phyloP scores from a whole-genome alignment of 2,113 vertebrate species.

The Galemys pyrenaicus region DNA sequence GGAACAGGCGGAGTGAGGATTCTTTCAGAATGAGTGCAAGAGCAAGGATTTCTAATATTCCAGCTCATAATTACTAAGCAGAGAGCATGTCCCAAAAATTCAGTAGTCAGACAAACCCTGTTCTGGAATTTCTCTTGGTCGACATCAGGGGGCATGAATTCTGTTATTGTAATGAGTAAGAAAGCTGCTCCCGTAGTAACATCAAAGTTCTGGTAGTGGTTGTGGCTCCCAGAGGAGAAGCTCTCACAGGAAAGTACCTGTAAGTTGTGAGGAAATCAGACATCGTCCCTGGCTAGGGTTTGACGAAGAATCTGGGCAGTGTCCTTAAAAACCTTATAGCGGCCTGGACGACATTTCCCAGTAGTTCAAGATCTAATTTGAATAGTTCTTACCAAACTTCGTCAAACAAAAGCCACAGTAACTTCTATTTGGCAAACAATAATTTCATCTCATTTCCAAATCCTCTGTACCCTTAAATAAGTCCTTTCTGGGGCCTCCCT shows the following conservation, averaged over 20 bases:
- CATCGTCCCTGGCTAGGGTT: background rate
- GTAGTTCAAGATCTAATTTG: background rate
- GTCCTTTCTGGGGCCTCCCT: no score
- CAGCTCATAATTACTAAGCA: background rate
- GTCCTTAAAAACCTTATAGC: background rate
- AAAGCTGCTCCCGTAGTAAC: background rate
- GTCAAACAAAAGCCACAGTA: background rate
- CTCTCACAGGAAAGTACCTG: background rate
- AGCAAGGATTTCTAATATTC: background rate
- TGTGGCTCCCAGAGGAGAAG: background rate
- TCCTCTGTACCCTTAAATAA: background rate
- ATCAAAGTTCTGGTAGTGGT: background rate
- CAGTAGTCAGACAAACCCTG: background rate
- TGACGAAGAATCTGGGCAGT: background rate
- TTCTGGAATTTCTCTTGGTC: background rate
- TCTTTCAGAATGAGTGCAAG: background rate
- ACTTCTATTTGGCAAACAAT: background rate
- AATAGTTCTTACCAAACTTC: background rate
- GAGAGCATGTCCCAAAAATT: background rate
- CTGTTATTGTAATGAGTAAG: background rate
- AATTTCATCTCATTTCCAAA: background rate
- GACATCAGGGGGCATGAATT: background rate
- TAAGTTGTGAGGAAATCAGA: background rate
- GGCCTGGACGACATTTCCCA: background rate
- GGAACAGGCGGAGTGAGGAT: background rate